Evolutionary conservation across 1,140 invertebrate genomes (phyloP), one percentile per base, ranked within the genome.

Genomic region (Nephotettix cincticeps): DNA sequence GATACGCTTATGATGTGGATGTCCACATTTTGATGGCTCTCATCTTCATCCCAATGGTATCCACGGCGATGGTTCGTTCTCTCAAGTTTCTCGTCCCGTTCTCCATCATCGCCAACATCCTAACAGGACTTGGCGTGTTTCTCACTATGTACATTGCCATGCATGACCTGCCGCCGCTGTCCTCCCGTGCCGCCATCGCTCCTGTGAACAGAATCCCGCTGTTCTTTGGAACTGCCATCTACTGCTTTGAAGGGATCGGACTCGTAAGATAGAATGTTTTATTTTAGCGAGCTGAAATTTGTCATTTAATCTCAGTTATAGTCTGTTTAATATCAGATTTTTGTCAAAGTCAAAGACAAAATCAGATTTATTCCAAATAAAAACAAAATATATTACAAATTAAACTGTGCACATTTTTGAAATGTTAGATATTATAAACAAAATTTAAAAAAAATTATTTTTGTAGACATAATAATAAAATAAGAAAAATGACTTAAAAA

Each of bases 151-250:
- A 93, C 76, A 94, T 93, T 76, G 58, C 74, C 19, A 30, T 21
- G 4, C 40, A 51, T 2, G 74, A 74, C 47, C 70, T 77, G 6
- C 75, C 76, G 4, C 51, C 74, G 0, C 2, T 77, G 13, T 64
- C 71, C 1, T 32, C 72, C 11, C 69, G 77, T 36, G 13, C 45
- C 21, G 47, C 65, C 0, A 23, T 91, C 51, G 85, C 88, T n/a
- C 78, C 81, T 36, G 81, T 86, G 70, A 88, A 66, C 1, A 36
- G 72, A 17, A 82, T 94, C 71, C 93, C 93, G 0, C 84, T 92
- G 30, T 96, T 93, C 84, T 95, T 96, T 77, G 93, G 93, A 69
- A 95, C 91, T 1, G 92, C 91, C 9, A 93, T 96, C 75, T 96
- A 94, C 75, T 92, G 93, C 2, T 85, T 95, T 74, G 94, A 96